Evolutionary conservation across 2,888 invertebrate species (phyloP).

Genomic region (Clistopyga incitator): DNA sequence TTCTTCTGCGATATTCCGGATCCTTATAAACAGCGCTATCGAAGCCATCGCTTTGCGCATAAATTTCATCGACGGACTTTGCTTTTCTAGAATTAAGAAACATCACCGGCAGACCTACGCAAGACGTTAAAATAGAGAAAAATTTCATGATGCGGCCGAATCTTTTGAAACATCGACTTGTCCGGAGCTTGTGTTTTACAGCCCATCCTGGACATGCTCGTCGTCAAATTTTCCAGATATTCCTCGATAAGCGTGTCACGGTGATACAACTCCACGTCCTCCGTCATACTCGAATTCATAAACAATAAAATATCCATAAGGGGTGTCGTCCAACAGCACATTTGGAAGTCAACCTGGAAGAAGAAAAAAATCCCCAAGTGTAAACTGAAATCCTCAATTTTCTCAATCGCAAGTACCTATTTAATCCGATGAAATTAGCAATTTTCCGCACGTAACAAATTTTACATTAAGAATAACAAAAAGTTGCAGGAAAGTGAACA

Average conservation of each 20-base stretch:
- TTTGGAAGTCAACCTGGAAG: slow-evolving; percentile 85
- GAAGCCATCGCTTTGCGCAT: slow-evolving; percentile 53
- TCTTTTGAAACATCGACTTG: slow-evolving; percentile 68
- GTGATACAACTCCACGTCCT: slow-evolving; percentile 69
- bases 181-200: slow-evolving; percentile 76
- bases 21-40: slow-evolving; percentile 67
- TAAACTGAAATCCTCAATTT: too few species aligned
- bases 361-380: background rate
- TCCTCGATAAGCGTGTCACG: slow-evolving; percentile 72
- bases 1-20: slow-evolving; percentile 68
- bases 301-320: slow-evolving; percentile 84
- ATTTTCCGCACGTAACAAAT: too few species aligned
- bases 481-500: too few species aligned
- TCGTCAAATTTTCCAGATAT: slow-evolving; percentile 71
- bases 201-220: slow-evolving; percentile 74
- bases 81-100: slow-evolving; percentile 72
- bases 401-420: too few species aligned
- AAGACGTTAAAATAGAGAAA: slow-evolving; percentile 73
- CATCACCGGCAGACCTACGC: slow-evolving; percentile 75
- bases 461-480: too few species aligned
- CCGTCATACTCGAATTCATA: slow-evolving; percentile 81
- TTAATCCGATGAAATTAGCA: too few species aligned
- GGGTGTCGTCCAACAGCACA: slow-evolving; percentile 83
- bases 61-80: slow-evolving; percentile 74
- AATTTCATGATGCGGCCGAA: slow-evolving; percentile 65